phyloP scores from a whole-genome alignment of 1,140 invertebrate genomes.

The Pogonus chalceus region DNA sequence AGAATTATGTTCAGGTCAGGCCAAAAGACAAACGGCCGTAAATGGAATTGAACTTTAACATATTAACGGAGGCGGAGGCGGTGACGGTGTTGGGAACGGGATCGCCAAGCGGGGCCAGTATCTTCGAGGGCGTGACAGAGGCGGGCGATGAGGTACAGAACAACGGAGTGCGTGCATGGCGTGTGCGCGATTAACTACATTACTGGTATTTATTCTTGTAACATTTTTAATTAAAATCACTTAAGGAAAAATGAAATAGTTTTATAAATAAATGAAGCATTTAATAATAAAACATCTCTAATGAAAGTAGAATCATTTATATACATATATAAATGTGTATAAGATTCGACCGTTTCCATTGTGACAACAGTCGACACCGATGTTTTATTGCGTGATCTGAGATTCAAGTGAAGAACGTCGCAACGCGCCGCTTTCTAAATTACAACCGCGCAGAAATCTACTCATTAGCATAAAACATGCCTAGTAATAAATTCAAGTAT shows the following conservation, averaged over 20 bases:
- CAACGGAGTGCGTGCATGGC: background rate
- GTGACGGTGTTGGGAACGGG: background rate
- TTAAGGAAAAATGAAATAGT: too few species aligned
- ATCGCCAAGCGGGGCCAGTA: too few species aligned
- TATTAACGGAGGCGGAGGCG: background rate
- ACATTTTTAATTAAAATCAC: too few species aligned
- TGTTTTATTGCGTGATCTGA: slow-evolving; percentile 7
- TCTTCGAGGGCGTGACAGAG: background rate
- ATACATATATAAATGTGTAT: too few species aligned
- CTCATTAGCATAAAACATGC: slow-evolving; percentile 5
- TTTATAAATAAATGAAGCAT: too few species aligned
- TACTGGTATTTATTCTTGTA: too few species aligned
- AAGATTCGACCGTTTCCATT: too few species aligned
- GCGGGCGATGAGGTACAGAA: background rate
- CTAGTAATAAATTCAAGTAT: slow-evolving; percentile 1
- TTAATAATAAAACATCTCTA: too few species aligned
- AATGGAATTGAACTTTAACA: slow-evolving; percentile 7
- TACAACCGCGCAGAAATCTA: background rate
- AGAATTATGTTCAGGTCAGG: slow-evolving; percentile 5
- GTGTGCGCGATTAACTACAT: background rate
- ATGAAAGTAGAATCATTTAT: too few species aligned
- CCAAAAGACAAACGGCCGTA: slow-evolving; percentile 3
- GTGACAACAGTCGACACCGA: background rate
- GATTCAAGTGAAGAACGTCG: slow-evolving; percentile 2
- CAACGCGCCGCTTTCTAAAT: background rate